These are phyloP conservation scores for Drosophila rubida DNA, from an alignment of 2,888 invertebrate species.

Conservation along the genomic window DNA sequence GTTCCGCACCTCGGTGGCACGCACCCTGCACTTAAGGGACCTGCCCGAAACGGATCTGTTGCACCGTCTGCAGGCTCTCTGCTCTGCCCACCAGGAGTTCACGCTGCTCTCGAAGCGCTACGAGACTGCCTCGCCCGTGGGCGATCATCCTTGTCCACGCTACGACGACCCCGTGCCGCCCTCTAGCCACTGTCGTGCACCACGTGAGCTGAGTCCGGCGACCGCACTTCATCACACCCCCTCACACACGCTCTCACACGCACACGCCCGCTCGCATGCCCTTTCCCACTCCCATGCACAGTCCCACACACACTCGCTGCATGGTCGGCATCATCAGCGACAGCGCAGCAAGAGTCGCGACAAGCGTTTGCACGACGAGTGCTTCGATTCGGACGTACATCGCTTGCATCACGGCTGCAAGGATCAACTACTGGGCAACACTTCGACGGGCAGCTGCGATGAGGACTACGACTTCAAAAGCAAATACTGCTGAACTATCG, in stretches of 20 bases:
- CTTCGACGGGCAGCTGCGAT: constrained; percentile 72
- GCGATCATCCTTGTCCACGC: constrained; percentile 83
- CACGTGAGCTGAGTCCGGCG: constrained; percentile 72
- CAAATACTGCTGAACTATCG: constrained; percentile 66
- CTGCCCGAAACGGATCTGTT: constrained; percentile 91
- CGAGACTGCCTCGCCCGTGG: constrained; percentile 85
- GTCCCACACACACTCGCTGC: constrained; percentile 8
- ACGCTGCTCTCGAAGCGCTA: constrained; percentile 92
- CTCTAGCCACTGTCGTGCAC: constrained; percentile 81
- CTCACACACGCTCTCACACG: constrained; percentile 30
- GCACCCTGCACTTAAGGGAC: constrained; percentile 90
- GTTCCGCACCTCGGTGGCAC: constrained; percentile 90
- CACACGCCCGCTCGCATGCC: constrained; percentile 28
- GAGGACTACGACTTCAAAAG: constrained; percentile 82
- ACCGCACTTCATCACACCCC: constrained; percentile 36
- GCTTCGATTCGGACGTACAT: constrained; percentile 72
- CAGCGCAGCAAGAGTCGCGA: constrained; percentile 77
- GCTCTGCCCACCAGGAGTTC: constrained; percentile 94
- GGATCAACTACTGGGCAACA: constrained; percentile 61
- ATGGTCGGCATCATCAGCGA: constrained; percentile 52
- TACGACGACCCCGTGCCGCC: constrained; percentile 83
- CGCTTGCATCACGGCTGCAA: constrained; percentile 74
- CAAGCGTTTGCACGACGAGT: constrained; percentile 75
- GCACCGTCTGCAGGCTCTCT: constrained; percentile 92
- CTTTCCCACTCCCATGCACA: constrained; percentile 43